Conservation (phyloP, 92 coral and sea anemone genomes). For the Bergia sp. region DNA sequence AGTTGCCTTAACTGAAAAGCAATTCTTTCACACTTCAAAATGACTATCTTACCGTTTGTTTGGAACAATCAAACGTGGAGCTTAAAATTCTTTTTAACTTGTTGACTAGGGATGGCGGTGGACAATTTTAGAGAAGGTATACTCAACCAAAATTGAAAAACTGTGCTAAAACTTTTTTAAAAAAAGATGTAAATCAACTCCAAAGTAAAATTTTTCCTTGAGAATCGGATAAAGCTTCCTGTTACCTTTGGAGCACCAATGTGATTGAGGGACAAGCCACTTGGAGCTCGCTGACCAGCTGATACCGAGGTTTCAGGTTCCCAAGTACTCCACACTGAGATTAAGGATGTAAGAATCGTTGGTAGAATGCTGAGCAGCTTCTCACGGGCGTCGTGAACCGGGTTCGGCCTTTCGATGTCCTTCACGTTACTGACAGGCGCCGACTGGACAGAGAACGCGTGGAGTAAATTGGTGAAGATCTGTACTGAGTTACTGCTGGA, state of each 20-base stretch:
- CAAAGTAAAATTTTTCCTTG: background rate
- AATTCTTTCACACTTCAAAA: too few species aligned
- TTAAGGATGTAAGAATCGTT: conserved; percentile 76
- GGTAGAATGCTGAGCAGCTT: conserved; percentile 87
- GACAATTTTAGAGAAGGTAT: too few species aligned
- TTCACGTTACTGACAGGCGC: conserved; percentile 71
- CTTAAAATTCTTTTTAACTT: too few species aligned
- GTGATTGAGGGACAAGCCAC: conserved; percentile 71
- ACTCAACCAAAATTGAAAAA: too few species aligned
- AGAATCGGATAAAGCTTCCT: background rate
- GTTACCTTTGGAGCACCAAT: conserved; percentile 92
- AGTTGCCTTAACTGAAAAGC: too few species aligned
- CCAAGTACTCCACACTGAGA: conserved; percentile 93
- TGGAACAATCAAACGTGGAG: too few species aligned
- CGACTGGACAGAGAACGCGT: conserved; percentile 92
- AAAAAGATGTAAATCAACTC: background rate
- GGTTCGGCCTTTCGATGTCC: conserved; percentile 80
- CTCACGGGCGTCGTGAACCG: conserved; percentile 92
- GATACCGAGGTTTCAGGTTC: conserved; percentile 70
- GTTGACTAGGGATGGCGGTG: too few species aligned
- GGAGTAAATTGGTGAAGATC: conserved; percentile 93
- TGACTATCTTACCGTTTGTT: too few species aligned
- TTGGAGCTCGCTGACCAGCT: conserved; percentile 75
- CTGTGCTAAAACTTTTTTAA: background rate
- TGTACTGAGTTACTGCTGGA: conserved; percentile 73